A percentile compares a stretch with the other conserved stretches of the same genome.
phyloP scores from a whole-genome alignment of 2,113 vertebrate genomes.

The Erythrocercus mccallii region DNA sequence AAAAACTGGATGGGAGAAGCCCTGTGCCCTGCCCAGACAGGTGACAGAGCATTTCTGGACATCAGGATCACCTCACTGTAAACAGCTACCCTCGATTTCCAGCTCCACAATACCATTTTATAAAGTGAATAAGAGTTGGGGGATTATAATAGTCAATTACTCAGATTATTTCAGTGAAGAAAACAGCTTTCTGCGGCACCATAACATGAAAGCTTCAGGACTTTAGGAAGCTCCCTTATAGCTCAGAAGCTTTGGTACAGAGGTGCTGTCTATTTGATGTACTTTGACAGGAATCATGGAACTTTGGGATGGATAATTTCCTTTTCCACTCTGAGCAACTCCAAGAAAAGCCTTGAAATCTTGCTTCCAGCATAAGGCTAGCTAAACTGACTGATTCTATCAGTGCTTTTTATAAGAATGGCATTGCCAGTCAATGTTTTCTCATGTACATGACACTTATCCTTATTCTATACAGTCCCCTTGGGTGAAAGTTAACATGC shows the following conservation, averaged over 20 bases:
- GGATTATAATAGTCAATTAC: background rate
- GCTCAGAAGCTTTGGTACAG: background rate
- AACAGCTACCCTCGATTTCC: background rate
- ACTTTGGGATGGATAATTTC: background rate
- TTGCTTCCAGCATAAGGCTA: background rate
- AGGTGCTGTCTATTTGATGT: background rate
- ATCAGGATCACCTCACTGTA: background rate
- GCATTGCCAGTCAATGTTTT: background rate
- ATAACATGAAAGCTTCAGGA: background rate
- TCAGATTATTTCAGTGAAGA: background rate
- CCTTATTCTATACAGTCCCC: background rate
- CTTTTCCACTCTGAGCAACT: background rate
- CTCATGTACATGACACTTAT: background rate
- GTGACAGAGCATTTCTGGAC: background rate
- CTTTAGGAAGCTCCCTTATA: background rate
- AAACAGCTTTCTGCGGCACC: background rate
- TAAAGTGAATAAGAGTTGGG: background rate
- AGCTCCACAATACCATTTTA: background rate
- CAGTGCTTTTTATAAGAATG: background rate
- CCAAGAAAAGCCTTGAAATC: background rate
- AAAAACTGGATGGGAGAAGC: background rate
- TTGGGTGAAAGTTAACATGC: background rate
- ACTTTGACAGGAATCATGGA: background rate
- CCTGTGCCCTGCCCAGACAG: background rate
- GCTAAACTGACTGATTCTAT: background rate